phyloP scores from a whole-genome alignment of 2,888 invertebrate species.

The Ichneumon xanthorius region DNA sequence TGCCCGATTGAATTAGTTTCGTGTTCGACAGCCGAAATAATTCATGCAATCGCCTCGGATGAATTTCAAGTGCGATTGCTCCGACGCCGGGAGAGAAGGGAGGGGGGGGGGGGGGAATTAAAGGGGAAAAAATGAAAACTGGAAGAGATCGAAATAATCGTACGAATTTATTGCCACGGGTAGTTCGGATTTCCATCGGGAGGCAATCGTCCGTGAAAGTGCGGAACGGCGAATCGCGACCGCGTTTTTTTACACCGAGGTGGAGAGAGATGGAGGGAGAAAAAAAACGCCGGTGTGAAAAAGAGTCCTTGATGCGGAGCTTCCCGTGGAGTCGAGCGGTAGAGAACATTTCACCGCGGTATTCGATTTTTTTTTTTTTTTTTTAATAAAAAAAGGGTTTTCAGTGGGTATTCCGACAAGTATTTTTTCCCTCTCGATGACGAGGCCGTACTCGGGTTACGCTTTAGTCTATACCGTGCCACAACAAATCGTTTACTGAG shows the following conservation, averaged over 20 bases:
- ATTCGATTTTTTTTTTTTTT: slow-evolving; percentile 24
- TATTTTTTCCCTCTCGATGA: slow-evolving; percentile 5
- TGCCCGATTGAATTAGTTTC: slow-evolving; percentile 4
- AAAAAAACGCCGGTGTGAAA: slow-evolving; percentile 47
- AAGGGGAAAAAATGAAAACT: background rate
- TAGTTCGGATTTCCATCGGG: slow-evolving; percentile 31
- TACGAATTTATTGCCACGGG: slow-evolving; percentile 19
- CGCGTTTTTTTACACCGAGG: slow-evolving; percentile 37
- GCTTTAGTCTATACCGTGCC: slow-evolving; percentile 35
- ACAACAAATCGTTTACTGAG: slow-evolving; percentile 56
- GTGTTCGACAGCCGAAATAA: background rate
- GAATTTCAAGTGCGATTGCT: background rate
- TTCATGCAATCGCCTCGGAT: background rate
- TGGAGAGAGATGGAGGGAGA: background rate
- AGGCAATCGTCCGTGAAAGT: slow-evolving; percentile 50
- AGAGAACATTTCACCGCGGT: slow-evolving; percentile 45
- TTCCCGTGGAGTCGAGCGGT: slow-evolving; percentile 34
- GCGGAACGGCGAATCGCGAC: slow-evolving; percentile 54
- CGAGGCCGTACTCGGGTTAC: slow-evolving; percentile 36
- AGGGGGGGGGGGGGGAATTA: background rate
- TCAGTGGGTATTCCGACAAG: background rate
- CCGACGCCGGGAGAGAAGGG: background rate
- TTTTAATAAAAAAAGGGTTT: background rate
- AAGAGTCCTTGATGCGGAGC: slow-evolving; percentile 49
- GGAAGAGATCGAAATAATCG: background rate